Evolutionary conservation across 2,888 invertebrate genomes (phyloP).

Genomic region (Stenchaetothrips biformis): DNA sequence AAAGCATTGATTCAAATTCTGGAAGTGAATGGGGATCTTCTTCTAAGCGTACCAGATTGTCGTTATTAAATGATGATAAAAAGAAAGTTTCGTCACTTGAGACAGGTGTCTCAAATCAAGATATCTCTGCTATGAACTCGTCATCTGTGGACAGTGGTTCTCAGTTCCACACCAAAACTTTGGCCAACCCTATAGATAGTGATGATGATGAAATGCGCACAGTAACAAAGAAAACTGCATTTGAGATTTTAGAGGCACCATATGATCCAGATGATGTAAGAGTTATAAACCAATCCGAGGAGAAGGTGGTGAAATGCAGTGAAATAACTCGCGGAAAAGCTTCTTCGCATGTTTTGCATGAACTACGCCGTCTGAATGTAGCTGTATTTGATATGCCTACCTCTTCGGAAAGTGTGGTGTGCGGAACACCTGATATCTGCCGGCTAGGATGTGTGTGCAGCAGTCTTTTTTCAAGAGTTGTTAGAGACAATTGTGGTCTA

Average conservation of each 20-base stretch:
- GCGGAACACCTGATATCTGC: not conserved
- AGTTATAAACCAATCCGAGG: not conserved
- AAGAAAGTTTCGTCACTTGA: not conserved
- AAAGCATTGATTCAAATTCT: not conserved
- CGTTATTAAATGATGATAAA: not conserved
- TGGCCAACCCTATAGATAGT: not conserved
- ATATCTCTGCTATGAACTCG: not conserved
- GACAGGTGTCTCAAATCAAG: not conserved
- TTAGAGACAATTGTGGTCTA: not conserved
- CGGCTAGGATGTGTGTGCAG: not conserved
- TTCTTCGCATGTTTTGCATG: not conserved
- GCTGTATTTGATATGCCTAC: not conserved
- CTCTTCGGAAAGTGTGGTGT: not conserved
- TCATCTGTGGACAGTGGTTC: not conserved
- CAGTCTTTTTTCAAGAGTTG: not conserved
- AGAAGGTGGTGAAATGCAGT: not conserved
- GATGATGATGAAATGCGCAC: not conserved
- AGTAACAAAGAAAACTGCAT: not conserved
- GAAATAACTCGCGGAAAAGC: too few species aligned
- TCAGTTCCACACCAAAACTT: not conserved
- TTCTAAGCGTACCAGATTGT: not conserved
- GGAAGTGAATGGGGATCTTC: not conserved
- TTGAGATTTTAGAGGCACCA: not conserved
- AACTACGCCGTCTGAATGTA: not conserved
- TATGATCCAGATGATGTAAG: conserved; percentile 2